Evolutionary conservation across 2,797 vertebrate genomes (phyloP).

Genomic region (Argya squamiceps): DNA sequence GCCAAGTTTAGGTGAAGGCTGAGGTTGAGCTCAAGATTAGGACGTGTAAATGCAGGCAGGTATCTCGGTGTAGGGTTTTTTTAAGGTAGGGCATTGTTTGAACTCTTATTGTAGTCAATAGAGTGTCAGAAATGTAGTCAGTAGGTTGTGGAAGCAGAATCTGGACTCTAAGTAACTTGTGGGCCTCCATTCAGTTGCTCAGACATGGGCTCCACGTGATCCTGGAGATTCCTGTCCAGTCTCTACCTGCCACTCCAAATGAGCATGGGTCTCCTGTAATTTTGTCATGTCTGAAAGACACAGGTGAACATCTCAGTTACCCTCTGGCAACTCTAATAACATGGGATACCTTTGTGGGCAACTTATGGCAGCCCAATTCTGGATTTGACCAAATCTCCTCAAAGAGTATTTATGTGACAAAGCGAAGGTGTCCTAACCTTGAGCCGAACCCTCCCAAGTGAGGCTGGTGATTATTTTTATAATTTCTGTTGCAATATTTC

Average conservation of each 20-base stretch:
- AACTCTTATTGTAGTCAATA: neutral
- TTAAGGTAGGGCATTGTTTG: neutral
- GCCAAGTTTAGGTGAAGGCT: neutral
- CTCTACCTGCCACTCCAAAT: neutral
- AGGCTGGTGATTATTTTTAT: neutral
- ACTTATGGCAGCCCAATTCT: neutral
- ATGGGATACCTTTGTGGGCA: neutral
- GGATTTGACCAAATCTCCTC: neutral
- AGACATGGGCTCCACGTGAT: neutral
- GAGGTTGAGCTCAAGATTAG: neutral
- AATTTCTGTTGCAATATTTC: neutral
- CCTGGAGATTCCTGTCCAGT: neutral
- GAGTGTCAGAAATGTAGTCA: neutral
- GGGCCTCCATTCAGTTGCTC: neutral
- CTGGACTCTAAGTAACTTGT: neutral
- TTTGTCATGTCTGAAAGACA: neutral
- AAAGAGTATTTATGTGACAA: rapidly evolving
- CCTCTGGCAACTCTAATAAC: neutral
- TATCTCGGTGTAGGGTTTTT: neutral
- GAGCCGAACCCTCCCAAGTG: neutral
- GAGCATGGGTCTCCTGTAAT: neutral
- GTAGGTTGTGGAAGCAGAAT: neutral
- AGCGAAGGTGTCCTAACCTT: neutral
- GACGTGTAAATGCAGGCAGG: neutral
- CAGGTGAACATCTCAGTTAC: neutral